A percentile compares a stretch with the other conserved stretches of the same genome.
Evolutionary conservation across 2,888 invertebrate species (phyloP).

Genomic region (Mactromeris polynyma): DNA sequence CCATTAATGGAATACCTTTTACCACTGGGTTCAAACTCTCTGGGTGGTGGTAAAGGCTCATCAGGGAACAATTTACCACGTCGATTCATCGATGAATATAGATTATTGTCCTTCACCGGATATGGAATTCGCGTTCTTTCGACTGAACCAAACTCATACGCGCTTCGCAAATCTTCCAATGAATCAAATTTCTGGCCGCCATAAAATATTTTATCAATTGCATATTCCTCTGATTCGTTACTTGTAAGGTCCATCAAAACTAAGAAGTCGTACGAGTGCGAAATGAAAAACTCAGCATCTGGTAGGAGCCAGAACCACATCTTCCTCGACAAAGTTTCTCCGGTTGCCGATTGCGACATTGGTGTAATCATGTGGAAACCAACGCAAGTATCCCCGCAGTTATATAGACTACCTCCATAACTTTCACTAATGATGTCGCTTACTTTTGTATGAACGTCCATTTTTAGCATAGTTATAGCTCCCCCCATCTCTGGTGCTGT

Average conservation of each 20-base stretch:
- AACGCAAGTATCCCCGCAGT: constrained; percentile 73
- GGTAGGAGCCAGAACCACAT: constrained; percentile 77
- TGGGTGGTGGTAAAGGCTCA: constrained; percentile 70
- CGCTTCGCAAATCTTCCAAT: constrained; percentile 64
- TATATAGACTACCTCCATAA: constrained; percentile 73
- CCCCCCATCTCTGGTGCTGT: constrained; percentile 67
- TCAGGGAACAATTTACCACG: constrained; percentile 67
- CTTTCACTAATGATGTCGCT: constrained; percentile 76
- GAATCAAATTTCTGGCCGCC: constrained; percentile 70
- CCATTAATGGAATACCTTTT: constrained; percentile 81
- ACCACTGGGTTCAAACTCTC: constrained; percentile 80
- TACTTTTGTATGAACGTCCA: constrained; percentile 60
- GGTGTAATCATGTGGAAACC: constrained; percentile 71
- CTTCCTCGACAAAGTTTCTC: constrained; percentile 65
- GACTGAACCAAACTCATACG: constrained; percentile 61
- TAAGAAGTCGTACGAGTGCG: constrained; percentile 79
- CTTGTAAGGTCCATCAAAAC: constrained; percentile 78
- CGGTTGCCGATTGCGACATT: constrained; percentile 66
- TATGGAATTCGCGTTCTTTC: constrained; percentile 52
- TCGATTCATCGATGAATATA: constrained; percentile 59
- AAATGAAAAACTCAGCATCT: constrained; percentile 72
- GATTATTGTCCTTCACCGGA: constrained; percentile 38
- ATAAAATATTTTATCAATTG: constrained; percentile 74
- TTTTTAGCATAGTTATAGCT: constrained; percentile 37
- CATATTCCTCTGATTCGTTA: constrained; percentile 67